Evolutionary conservation across 2,113 vertebrate species (phyloP), one percentile per base, ranked within the genome.

Genomic region (Oryzias celebensis): DNA sequence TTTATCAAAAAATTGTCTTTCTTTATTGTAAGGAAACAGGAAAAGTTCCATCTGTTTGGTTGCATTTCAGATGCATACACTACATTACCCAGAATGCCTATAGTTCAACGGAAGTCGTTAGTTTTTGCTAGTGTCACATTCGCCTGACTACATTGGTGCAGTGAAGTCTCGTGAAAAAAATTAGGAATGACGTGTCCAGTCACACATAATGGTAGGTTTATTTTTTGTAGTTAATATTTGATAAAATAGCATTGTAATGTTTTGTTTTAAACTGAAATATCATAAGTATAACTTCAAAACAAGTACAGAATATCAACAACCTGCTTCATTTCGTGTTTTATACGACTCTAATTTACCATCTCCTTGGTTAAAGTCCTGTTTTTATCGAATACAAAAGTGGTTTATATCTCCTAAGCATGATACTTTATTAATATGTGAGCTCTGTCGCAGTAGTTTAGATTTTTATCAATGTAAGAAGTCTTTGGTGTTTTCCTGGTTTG

Each of bases 11-110:
- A 45, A 2, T 2, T 49, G 1, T 61, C 23, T 17, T 52, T 59
- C 28, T 2, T 76, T 4, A 12, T 0, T 69, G 44, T 61, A 14
- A 51, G 12, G 3, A 45, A 46, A 68, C 17, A 14, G 4, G 28
- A 14, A 52, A 52, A 24, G 13, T 14, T 49, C 22, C 24, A 14
- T 28, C 20, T 1, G 43, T 45, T 47, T 18, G 45, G 44, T 6
- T 24, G 44, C 10, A 1, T 3, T 49, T 3, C 16, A 7, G n/a
- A 18, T 2, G 13, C n/a, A 3, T 4, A 15, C 28, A 91, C 82
- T 84, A 85, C 88, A 82, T 79, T 62, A 87, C 90, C 91, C 90
- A 90, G 1, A 49, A 78, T 64, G 4, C 90, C 12, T 1, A 28
- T 15, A 12, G n/a, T 12, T 10, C 2, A 48, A 15, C 47, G 46